These are phyloP conservation scores for Phocoena sinus DNA, from an alignment of 2,113 vertebrate species.

Conservation along the genomic window DNA sequence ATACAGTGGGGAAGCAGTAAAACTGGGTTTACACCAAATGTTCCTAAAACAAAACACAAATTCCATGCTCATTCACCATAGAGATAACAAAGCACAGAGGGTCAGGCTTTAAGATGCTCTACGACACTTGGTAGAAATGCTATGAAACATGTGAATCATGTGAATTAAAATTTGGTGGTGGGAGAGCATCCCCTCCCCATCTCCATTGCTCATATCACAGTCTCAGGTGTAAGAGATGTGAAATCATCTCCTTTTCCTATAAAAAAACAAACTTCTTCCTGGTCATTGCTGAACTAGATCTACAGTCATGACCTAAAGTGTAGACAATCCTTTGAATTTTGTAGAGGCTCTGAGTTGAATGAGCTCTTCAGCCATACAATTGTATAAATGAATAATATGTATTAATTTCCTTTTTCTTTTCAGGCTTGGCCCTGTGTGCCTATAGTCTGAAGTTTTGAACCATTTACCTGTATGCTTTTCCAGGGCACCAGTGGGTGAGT, in stretches of 20 bases:
- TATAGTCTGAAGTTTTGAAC: neutral
- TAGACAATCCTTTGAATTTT: neutral
- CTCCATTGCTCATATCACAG: neutral
- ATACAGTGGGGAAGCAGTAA: neutral
- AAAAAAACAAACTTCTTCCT: neutral
- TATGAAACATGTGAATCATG: neutral
- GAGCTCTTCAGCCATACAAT: neutral
- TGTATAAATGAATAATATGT: neutral
- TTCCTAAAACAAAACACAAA: neutral
- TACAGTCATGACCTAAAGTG: neutral
- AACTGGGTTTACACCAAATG: neutral
- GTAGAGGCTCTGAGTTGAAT: neutral
- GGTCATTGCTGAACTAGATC: neutral
- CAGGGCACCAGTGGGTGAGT: neutral
- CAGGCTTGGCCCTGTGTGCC: neutral
- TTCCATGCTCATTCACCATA: neutral
- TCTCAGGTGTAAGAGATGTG: neutral
- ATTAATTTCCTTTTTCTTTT: neutral
- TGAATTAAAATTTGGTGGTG: neutral
- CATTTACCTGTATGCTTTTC: neutral
- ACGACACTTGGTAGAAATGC: neutral
- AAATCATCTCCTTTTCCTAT: neutral
- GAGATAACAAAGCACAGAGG: neutral
- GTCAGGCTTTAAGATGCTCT: neutral
- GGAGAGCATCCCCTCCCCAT: neutral